Percentiles rank a stretch among this genome's conserved stretches.
phyloP scores from a whole-genome alignment of 2,797 vertebrate genomes.

The Pipistrellus nathusii region DNA sequence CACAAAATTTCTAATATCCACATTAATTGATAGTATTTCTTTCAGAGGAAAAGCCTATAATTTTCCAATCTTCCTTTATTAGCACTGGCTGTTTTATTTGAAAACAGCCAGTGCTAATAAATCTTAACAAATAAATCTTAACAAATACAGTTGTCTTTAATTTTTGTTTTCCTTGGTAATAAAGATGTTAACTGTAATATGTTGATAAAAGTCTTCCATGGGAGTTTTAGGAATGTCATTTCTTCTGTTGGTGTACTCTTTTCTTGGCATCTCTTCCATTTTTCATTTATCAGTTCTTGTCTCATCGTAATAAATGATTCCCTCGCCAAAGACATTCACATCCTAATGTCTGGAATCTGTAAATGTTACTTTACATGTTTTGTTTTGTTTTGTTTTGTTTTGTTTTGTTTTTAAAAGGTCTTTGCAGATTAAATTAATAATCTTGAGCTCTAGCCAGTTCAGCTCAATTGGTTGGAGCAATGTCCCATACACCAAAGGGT shows the following conservation, averaged over 20 bases:
- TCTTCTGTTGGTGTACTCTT: slow-evolving; percentile 37
- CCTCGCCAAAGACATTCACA: background rate
- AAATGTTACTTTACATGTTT: background rate
- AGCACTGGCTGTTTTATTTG: slow-evolving; percentile 58
- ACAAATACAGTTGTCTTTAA: slow-evolving; percentile 55
- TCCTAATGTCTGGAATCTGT: background rate
- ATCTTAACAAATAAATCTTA: slow-evolving; percentile 55
- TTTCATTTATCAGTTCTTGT: slow-evolving; percentile 15
- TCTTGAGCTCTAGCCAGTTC: background rate
- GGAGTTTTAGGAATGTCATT: background rate
- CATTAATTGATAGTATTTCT: slow-evolving; percentile 61
- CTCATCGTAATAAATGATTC: background rate
- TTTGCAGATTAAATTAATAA: background rate
- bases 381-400: too few species aligned
- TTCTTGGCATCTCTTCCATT: slow-evolving; percentile 29
- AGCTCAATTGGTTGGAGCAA: background rate
- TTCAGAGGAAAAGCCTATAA: slow-evolving; percentile 37
- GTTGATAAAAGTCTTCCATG: slow-evolving; percentile 27
- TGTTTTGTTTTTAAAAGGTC: background rate
- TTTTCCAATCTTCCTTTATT: slow-evolving; percentile 61
- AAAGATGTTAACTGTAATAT: slow-evolving; percentile 37
- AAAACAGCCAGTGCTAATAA: too few species aligned
- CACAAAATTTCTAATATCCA: slow-evolving; percentile 7
- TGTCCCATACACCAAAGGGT: background rate
- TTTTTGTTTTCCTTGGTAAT: slow-evolving; percentile 66